Conservation (phyloP, 2,113 vertebrate species). For the Tricholaema leucomelas region DNA sequence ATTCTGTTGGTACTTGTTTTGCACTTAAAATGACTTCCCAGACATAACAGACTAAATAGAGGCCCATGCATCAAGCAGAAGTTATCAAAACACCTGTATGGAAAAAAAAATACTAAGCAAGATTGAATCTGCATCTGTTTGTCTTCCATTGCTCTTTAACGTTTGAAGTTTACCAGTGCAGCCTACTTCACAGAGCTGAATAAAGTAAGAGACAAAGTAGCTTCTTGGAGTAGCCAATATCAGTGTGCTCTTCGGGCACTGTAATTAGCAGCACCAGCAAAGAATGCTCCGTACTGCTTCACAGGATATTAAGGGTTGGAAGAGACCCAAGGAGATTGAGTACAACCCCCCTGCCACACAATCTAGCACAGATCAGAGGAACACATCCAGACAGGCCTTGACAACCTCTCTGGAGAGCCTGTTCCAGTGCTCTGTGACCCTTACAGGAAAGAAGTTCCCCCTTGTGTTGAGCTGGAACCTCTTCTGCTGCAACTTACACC, state of each 20-base stretch:
- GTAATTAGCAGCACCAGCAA: background rate
- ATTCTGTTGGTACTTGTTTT: background rate
- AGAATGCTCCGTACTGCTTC: background rate
- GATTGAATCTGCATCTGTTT: constrained; percentile 2
- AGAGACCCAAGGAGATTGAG: too few species aligned
- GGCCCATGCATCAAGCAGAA: background rate
- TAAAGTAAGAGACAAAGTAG: background rate
- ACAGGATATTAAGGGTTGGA: too few species aligned
- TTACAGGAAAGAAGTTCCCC: too few species aligned
- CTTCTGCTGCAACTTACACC: too few species aligned
- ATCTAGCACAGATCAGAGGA: too few species aligned
- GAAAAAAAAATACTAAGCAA: background rate
- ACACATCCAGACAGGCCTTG: too few species aligned
- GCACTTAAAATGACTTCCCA: background rate
- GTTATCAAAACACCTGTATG: background rate
- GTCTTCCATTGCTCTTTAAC: background rate
- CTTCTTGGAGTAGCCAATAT: background rate
- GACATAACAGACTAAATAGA: background rate
- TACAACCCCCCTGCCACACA: too few species aligned
- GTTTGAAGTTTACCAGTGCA: background rate
- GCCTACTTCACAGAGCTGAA: background rate
- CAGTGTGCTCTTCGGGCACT: background rate
- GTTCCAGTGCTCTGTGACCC: too few species aligned
- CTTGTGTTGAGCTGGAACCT: too few species aligned
- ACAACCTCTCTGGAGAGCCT: too few species aligned